Evolutionary conservation across 2,888 invertebrate genomes (phyloP).

Genomic region (Sericinus montela): DNA sequence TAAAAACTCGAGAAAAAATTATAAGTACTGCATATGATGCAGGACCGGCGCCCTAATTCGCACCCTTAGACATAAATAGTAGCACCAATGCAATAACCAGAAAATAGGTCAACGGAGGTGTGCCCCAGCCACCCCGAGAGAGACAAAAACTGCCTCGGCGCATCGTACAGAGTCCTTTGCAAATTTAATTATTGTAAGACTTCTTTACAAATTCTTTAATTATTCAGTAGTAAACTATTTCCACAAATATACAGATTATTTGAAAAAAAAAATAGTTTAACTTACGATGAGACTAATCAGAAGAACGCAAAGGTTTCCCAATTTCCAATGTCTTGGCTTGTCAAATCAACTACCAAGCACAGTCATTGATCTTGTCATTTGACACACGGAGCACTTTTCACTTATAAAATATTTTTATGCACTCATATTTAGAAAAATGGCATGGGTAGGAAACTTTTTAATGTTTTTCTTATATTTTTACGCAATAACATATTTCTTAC

Average conservation of each 20-base stretch:
- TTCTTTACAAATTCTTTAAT: constrained; percentile 26
- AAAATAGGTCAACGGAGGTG: constrained; percentile 78
- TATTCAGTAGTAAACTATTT: constrained; percentile 26
- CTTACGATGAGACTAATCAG: background rate
- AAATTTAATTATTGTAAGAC: constrained; percentile 44
- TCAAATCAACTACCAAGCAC: constrained; percentile 56
- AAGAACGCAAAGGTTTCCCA: constrained; percentile 51
- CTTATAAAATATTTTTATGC: constrained; percentile 16
- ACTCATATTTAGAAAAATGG: background rate
- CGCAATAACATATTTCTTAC: constrained; percentile 24
- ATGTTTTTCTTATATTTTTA: background rate
- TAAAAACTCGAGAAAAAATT: no score
- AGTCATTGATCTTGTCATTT: constrained; percentile 65
- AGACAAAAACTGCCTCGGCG: constrained; percentile 53
- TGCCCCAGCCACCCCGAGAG: constrained; percentile 67
- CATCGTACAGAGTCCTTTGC: constrained; percentile 46
- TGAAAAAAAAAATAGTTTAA: background rate
- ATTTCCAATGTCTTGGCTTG: constrained; percentile 43
- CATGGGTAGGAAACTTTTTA: background rate
- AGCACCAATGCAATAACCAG: constrained; percentile 74
- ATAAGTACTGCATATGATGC: constrained; percentile 51
- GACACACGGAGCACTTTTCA: constrained; percentile 31
- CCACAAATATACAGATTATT: no score
- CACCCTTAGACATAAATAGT: constrained; percentile 70
- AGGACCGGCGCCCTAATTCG: constrained; percentile 62